These are phyloP conservation scores for Drosophila prosaltans DNA, from an alignment of 1,140 invertebrate species.

Conservation along the genomic window DNA sequence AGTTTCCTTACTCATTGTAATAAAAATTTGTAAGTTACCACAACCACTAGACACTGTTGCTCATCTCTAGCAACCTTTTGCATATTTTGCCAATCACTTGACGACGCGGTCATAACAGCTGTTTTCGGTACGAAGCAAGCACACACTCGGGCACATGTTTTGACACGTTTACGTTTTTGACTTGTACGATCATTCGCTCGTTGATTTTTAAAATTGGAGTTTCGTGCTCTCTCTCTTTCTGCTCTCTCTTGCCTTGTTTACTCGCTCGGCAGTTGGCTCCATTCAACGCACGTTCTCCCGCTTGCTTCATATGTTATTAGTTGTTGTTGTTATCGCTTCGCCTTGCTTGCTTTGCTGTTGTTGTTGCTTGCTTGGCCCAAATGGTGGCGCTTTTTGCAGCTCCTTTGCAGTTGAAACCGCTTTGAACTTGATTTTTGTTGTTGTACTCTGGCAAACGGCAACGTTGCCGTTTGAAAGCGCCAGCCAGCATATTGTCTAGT, in stretches of 20 bases:
- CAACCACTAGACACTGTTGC: not conserved
- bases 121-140: conserved; percentile 26
- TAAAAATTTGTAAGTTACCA: not conserved
- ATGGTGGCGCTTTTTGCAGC: conserved; percentile 52
- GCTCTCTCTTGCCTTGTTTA: conserved; percentile 15
- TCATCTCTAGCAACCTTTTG: conserved; percentile 28
- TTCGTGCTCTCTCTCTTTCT: not conserved
- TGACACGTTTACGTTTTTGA: conserved; percentile 67
- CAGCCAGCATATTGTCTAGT: conserved; percentile 24
- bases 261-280: conserved; percentile 40
- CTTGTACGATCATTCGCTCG: conserved; percentile 39
- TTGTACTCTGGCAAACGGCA: conserved; percentile 38
- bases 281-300: conserved; percentile 32
- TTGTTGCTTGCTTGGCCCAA: conserved; percentile 48
- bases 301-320: conserved; percentile 25
- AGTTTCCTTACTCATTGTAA: not conserved
- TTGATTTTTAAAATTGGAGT: conserved; percentile 27
- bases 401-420: conserved; percentile 65
- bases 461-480: conserved; percentile 4
- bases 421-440: conserved; percentile 67
- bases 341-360: conserved; percentile 6
- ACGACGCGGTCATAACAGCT: conserved; percentile 37
- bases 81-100: conserved; percentile 33
- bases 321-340: conserved; percentile 27
- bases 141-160: conserved; percentile 43